Evolutionary conservation across 2,797 vertebrate species (phyloP).

Genomic region (Lacerta bilineata): DNA sequence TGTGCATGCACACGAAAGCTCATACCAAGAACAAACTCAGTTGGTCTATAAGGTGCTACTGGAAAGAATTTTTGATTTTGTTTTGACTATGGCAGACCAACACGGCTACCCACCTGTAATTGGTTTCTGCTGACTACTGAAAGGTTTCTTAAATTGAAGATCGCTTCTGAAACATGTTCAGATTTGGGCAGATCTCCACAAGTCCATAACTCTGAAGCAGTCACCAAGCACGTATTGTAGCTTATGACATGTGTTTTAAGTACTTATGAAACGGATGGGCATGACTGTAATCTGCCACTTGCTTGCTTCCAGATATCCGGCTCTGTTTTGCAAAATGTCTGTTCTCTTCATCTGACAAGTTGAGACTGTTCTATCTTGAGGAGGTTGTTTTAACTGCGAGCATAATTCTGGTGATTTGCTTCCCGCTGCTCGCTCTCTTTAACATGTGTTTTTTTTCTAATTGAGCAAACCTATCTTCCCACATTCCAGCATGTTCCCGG

Average conservation of each 20-base stretch:
- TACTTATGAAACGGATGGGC: not conserved
- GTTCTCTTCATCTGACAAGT: not conserved
- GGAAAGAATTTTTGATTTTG: too few relatives aligned
- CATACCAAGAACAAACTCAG: too few relatives aligned
- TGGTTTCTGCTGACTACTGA: not conserved
- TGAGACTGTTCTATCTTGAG: not conserved
- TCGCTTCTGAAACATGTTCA: not conserved
- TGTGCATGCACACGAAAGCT: too few relatives aligned
- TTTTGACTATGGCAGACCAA: too few relatives aligned
- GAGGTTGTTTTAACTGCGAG: not conserved
- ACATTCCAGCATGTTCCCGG: slow-evolving; percentile 64
- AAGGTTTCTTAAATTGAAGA: not conserved
- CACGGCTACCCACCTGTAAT: too few relatives aligned
- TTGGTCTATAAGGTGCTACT: too few relatives aligned
- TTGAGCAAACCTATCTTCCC: not conserved
- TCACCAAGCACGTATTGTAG: not conserved
- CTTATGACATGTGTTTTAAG: not conserved
- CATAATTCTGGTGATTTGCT: not conserved
- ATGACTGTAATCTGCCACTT: not conserved
- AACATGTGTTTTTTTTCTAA: not conserved
- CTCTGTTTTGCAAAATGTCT: not conserved
- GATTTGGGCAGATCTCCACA: not conserved
- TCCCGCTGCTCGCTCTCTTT: not conserved
- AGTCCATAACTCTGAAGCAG: not conserved
- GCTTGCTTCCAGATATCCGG: not conserved